Base-by-base conservation (phyloP, 2,888 invertebrate genomes). In the Psococerastis gibbosa region DNA sequence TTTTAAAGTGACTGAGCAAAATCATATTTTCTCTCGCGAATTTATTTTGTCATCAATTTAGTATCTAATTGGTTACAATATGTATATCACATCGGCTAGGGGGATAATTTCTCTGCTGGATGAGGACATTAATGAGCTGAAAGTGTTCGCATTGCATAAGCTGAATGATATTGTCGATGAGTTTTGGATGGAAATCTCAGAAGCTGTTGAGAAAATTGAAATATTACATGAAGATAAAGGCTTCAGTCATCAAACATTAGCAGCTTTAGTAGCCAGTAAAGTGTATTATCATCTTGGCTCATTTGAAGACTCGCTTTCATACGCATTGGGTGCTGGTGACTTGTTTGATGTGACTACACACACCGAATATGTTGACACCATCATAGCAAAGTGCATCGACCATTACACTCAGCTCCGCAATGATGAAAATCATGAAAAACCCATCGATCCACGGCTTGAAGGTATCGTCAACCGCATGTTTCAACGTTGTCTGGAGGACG, bases 141-240 rank as follows among this genome's bases (percentile, higher is more conserved):
- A 94, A 65, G 78, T 85, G 20, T 95, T 92, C 60, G 94, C 95
- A 13, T 64, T 97, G 54, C 81, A 81, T 57, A 91, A 92, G 59
- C 68, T 97, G 54, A 84, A 95, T 64, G 73, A 75, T 57, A 87
- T 97, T 55, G 94, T 95, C 1, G 91, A 95, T 61, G 87, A 91
- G 60, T 97, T 97, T 66, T 97, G 95, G 95, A 89, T 95, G 6
- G 95, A 97, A 67, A 95, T 97, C 54, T 92, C 94, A 0, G 95
- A 97, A 64, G 87, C 92, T 11, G 89, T 97, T 53, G 87, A 87
- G 56, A 95, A 92, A 66, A 94, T 97, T 56, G 97, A 98, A 67
- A 87, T 89, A 59, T 69, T 98, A 22, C 88, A 94, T 57, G 97
- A 97, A 65, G 91, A 95, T 57, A 78, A 83, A 56, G 68, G 67